Evolutionary conservation across 2,797 vertebrate genomes (phyloP).

Genomic region (Cheirogaleus major): DNA sequence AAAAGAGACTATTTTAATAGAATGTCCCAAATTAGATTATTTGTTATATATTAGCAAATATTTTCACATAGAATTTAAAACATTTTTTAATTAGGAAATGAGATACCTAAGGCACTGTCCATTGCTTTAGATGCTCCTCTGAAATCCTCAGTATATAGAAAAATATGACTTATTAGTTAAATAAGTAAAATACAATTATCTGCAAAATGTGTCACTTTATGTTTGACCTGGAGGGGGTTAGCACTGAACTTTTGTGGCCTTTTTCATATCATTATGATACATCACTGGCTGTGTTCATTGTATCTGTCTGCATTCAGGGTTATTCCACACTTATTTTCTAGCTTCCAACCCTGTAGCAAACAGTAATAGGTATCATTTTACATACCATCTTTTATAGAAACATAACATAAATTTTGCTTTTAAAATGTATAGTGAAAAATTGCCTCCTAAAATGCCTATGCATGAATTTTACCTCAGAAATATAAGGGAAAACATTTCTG

Average conservation of each 20-base stretch:
- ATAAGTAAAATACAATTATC: not conserved
- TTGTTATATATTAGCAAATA: not conserved
- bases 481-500: not conserved
- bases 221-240: not conserved
- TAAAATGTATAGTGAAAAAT: not conserved
- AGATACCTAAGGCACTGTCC: not conserved
- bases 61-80: conserved; percentile 7
- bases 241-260: not conserved
- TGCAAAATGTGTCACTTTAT: not conserved
- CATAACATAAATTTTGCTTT: conserved; percentile 10
- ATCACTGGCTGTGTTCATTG: not conserved
- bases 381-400: not conserved
- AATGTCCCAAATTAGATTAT: not conserved
- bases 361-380: not conserved
- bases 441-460: not conserved
- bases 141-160: not conserved
- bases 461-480: not conserved
- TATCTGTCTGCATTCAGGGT: not conserved
- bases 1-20: not conserved
- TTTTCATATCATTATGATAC: not conserved
- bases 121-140: not conserved
- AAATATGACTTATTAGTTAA: not conserved
- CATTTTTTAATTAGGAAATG: conserved; percentile 14
- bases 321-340: not conserved
- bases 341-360: not conserved